Base-by-base conservation (phyloP, 2,888 invertebrate genomes). In the Dermolepida albohirtum region DNA sequence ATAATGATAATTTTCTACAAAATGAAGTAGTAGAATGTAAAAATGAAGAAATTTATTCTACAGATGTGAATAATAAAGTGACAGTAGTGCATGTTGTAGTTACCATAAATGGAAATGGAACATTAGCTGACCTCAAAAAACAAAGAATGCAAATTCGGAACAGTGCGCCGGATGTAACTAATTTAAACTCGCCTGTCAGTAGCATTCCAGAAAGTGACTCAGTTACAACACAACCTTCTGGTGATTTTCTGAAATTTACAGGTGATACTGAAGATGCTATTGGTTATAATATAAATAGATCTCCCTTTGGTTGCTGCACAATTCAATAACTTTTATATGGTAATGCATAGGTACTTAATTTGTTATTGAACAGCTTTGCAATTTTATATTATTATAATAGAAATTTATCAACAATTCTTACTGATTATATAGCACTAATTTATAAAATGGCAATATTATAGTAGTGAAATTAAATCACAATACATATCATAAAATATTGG, bases 121-220 rank as follows among this genome's bases (percentile, higher is more conserved):
- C 96, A 59, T 87, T 97, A 76, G 92, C 96, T 64, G 96, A 97
- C 84, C 86, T 97, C 82, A 97, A 97, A 85, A 96, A 96, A 83
- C 95, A 96, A 81, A 88, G 97, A 72, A 90, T 94, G 71, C 93
- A 93, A 78, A 93, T 92, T 76, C 87, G 94, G 76, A 68, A 68
- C 55, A 69, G 88, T 66, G 87, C 86, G 72, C 86, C 87, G 0
- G 83, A 83, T 73, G 81, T 81, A 47, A 80, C 75, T 74, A 80
- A 78, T 73, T 71, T 83, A 43, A 74, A 77, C 5, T 79, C 81
- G 17, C 78, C 78, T 78, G 66, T 85, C 76, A 85, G 83, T 78
- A 84, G 82, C 67, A 71, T 82, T 41, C 79, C 82, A 69, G 85
- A 84, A 75, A 84, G 83, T 77, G 86, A 86, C 78, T 82, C 84